These are phyloP conservation scores for Notolabrus celidotus DNA, from an alignment of 2,797 vertebrate species.

Conservation along the genomic window DNA sequence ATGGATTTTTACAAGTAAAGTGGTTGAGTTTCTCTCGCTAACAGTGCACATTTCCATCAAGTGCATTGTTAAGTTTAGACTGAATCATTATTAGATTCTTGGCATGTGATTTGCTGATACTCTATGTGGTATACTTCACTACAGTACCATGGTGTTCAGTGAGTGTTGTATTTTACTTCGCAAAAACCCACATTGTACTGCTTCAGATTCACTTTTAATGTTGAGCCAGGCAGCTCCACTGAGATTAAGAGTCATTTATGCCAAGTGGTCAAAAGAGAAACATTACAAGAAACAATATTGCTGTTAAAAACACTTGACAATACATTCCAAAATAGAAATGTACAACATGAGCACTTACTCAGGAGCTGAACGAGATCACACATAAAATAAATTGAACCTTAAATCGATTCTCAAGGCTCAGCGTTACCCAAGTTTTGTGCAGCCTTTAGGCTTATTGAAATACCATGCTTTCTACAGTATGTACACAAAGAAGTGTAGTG, in stretches of 20 bases:
- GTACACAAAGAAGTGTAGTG: constrained; percentile 31
- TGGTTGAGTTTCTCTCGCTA: constrained; percentile 12
- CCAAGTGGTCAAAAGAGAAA: constrained; percentile 36
- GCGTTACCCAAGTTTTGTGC: constrained; percentile 1
- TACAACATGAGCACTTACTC: constrained; percentile 4
- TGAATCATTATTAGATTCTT: constrained; percentile 14
- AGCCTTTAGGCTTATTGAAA: constrained; percentile 37
- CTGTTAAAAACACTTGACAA: constrained; percentile 22
- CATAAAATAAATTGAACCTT: constrained; percentile 20
- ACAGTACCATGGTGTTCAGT: neutral
- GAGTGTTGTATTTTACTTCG: constrained; percentile 6
- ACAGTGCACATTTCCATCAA: constrained; percentile 5
- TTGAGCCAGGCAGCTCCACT: constrained; percentile 16
- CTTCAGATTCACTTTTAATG: constrained; percentile 11
- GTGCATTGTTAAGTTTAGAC: neutral
- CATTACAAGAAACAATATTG: constrained; percentile 21
- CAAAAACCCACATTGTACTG: constrained; percentile 9
- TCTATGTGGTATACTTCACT: neutral
- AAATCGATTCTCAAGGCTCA: constrained; percentile 1
- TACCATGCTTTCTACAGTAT: constrained; percentile 24
- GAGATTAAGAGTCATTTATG: constrained; percentile 38
- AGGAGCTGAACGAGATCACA: constrained; percentile 13
- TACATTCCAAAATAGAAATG: constrained; percentile 30
- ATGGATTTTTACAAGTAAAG: constrained; percentile 30
- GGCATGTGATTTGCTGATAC: neutral